Percentiles rank a stretch among this genome's conserved stretches.
Evolutionary conservation across 2,113 vertebrate genomes (phyloP).

Genomic region (Panthera uncia): DNA sequence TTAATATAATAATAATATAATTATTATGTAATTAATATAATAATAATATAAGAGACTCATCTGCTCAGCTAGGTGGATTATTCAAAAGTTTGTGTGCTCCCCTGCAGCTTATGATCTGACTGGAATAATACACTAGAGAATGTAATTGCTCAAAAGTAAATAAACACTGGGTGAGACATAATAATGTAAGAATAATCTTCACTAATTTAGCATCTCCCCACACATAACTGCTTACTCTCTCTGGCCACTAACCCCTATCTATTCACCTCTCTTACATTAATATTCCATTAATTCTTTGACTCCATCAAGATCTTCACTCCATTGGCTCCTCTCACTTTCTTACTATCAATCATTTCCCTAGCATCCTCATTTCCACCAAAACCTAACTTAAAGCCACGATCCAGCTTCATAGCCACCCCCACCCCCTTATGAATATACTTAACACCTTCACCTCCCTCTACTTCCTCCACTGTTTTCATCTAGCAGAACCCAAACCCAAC

Average conservation of each 20-base stretch:
- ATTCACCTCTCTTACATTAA: background rate
- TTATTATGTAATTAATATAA: no score
- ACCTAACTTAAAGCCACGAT: background rate
- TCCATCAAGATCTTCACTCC: background rate
- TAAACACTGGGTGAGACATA: slow-evolving; percentile 10
- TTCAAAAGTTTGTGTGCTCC: slow-evolving; percentile 45
- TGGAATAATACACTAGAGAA: background rate
- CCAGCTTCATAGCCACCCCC: background rate
- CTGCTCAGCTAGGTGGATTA: background rate
- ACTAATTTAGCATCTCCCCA: slow-evolving; percentile 20
- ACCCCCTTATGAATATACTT: background rate
- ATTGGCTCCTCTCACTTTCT: background rate
- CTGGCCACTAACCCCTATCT: slow-evolving; percentile 2
- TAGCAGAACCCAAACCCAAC: background rate
- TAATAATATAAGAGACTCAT: background rate
- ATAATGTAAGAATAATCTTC: slow-evolving; percentile 24
- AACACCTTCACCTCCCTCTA: background rate
- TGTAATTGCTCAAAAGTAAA: slow-evolving; percentile 53
- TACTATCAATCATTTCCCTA: background rate
- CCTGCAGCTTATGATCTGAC: background rate
- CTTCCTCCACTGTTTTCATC: background rate
- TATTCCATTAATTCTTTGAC: background rate
- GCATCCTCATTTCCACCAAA: slow-evolving; percentile 13
- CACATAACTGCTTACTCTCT: background rate
- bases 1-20: no score